Conservation (phyloP, 2,113 vertebrate species). For the Bubalus kerabau region DNA sequence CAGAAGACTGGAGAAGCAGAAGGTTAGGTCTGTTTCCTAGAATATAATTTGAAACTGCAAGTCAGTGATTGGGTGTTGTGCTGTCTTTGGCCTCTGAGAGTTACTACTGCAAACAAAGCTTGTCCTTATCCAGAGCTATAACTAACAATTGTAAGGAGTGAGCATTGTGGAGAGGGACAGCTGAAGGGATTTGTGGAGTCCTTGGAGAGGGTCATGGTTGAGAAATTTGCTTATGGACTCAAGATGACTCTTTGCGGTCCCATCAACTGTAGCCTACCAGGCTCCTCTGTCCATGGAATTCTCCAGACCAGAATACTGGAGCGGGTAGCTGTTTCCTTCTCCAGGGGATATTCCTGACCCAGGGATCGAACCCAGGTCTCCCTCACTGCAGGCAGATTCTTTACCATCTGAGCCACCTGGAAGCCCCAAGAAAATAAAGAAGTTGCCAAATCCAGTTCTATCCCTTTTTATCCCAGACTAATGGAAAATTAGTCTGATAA, state of each 20-base stretch:
- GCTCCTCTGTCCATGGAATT: not conserved
- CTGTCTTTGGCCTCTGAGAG: constrained; percentile 31
- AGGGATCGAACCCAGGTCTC: not conserved
- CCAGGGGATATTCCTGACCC: not conserved
- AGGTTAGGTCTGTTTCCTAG: constrained; percentile 44
- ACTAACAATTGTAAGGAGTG: constrained; percentile 13
- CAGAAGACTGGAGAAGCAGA: not conserved
- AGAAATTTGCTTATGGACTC: not conserved
- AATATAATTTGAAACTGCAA: not conserved
- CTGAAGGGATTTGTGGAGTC: not conserved
- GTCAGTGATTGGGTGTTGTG: not conserved
- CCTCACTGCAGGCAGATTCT: not conserved
- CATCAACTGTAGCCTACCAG: not conserved
- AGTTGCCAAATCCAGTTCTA: not conserved
- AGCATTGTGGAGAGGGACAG: not conserved
- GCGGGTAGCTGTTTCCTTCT: not conserved
- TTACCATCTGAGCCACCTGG: not conserved
- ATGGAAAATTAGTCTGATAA: not conserved
- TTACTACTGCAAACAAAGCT: constrained; percentile 52
- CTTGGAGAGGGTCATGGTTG: not conserved
- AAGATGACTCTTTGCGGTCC: not conserved
- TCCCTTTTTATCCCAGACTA: not conserved
- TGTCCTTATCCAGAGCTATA: constrained; percentile 59
- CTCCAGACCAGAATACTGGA: not conserved
- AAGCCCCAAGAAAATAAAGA: not conserved